Base-by-base conservation (phyloP, 2,888 invertebrate species). In the Cetonia aurata region DNA sequence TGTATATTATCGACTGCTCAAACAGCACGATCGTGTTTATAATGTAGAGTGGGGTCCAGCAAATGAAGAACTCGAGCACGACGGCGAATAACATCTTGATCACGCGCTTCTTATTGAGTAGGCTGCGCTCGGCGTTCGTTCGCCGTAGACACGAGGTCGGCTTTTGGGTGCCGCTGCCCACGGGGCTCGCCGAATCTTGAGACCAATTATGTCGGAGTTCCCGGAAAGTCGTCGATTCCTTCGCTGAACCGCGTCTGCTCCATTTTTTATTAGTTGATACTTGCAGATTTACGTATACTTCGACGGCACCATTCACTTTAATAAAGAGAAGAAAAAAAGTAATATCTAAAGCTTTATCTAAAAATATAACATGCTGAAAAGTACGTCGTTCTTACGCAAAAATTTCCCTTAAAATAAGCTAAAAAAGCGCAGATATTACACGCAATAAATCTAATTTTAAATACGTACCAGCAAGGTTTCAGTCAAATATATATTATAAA, bases 61-160 rank as follows among this genome's bases (percentile, higher is more conserved):
- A 92, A 57, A 91, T 84, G 82, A 92, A 92, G 81, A 91, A 92
- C 78, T 91, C 90, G n/a, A 90, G 80, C 1, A 91, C 91, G 9
- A 91, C 88, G 1, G 89, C 89, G 76, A 90, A 89, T 66, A 92
- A 82, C 91, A 92, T 91, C 78, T 76, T 76, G 42, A 75, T 73
- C 13, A 88, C 87, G 15, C 87, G 84, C 71, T 85, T 85, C 74
- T 86, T 86, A 74, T 86, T 86, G 65, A 83, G 81, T 6, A 87
- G 80, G 72, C 85, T 86, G 70, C 86, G 83, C 76, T 86, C 86
- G 19, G 86, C 86, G 77, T 87, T 86, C 12, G 86, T 85, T 17
- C 86, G 82, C 8, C 74, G 71, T 12, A 80, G 67, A 52, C 48
- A 65, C n/a, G 62, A 48, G 0, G 65, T 65, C 6, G 75, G 79